Evolutionary conservation across 2,113 vertebrate species (phyloP).

Genomic region (Albula glossodonta): DNA sequence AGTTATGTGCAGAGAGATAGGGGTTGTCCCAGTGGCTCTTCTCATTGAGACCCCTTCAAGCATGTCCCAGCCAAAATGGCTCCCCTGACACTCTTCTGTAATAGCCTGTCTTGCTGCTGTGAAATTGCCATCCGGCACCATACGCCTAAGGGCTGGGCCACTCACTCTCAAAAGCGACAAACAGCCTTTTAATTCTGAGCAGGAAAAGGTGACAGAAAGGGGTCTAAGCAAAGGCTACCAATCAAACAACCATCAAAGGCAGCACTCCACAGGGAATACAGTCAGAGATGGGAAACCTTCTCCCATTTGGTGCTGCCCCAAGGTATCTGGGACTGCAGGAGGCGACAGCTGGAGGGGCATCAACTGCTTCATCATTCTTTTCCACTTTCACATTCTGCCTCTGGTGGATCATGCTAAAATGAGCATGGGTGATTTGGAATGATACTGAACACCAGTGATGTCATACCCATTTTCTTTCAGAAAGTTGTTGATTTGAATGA

Average conservation of each 20-base stretch:
- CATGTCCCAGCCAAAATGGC: slow-evolving; percentile 12
- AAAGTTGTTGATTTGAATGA: too few relatives aligned
- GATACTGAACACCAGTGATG: too few relatives aligned
- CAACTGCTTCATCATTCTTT: too few relatives aligned
- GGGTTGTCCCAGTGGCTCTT: neutral
- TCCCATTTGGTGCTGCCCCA: neutral
- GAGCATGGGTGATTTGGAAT: too few relatives aligned
- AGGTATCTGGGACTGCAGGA: neutral
- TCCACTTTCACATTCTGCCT: too few relatives aligned
- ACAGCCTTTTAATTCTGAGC: slow-evolving; percentile 36
- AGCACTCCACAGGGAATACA: neutral
- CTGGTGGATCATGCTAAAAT: too few relatives aligned
- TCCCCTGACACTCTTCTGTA: slow-evolving; percentile 25
- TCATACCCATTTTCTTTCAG: too few relatives aligned
- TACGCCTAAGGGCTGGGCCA: slow-evolving; percentile 25
- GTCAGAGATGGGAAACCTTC: neutral
- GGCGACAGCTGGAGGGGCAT: neutral
- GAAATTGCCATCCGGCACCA: slow-evolving; percentile 12
- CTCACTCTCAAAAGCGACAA: slow-evolving; percentile 27
- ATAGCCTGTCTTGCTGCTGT: slow-evolving; percentile 15
- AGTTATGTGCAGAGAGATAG: neutral
- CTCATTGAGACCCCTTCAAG: neutral
- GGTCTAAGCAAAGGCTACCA: slow-evolving; percentile 13
- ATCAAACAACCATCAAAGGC: slow-evolving; percentile 32
- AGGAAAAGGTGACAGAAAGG: slow-evolving; percentile 26